Evolutionary conservation across 2,888 invertebrate genomes (phyloP).

Genomic region (Dasypolia templi): DNA sequence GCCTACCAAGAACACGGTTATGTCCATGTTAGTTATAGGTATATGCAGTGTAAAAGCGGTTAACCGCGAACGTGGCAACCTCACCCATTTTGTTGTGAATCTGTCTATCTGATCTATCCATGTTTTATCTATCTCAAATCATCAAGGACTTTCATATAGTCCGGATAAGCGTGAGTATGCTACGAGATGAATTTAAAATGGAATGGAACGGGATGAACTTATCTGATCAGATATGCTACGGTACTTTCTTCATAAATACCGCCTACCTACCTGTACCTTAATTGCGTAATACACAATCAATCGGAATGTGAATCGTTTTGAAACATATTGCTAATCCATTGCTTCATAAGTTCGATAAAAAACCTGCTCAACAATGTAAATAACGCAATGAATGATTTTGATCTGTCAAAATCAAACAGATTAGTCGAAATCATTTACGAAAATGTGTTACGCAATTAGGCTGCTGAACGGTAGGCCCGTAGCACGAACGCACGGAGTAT

Average conservation of each 20-base stretch:
- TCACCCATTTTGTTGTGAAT: background rate
- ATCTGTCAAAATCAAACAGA: too few relatives aligned
- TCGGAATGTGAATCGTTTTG: too few relatives aligned
- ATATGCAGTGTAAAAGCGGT: background rate
- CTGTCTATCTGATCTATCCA: too few relatives aligned
- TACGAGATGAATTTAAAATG: background rate
- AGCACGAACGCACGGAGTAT: background rate
- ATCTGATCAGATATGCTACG: background rate
- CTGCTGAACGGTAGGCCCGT: too few relatives aligned
- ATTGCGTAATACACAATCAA: too few relatives aligned
- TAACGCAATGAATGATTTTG: too few relatives aligned
- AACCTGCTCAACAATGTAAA: too few relatives aligned
- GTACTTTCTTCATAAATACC: background rate
- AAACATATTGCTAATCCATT: too few relatives aligned
- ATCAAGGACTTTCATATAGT: background rate
- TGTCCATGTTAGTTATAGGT: background rate
- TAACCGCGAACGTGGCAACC: constrained; percentile 1
- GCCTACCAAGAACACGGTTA: background rate
- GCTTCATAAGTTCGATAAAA: too few relatives aligned
- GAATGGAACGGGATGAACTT: background rate
- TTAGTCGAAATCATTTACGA: too few relatives aligned
- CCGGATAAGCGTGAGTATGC: background rate
- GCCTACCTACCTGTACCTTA: background rate
- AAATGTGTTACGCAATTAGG: too few relatives aligned
- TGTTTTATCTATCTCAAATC: background rate